These are phyloP conservation scores for Tyto alba DNA, from an alignment of 2,113 vertebrate species.

Conservation along the genomic window DNA sequence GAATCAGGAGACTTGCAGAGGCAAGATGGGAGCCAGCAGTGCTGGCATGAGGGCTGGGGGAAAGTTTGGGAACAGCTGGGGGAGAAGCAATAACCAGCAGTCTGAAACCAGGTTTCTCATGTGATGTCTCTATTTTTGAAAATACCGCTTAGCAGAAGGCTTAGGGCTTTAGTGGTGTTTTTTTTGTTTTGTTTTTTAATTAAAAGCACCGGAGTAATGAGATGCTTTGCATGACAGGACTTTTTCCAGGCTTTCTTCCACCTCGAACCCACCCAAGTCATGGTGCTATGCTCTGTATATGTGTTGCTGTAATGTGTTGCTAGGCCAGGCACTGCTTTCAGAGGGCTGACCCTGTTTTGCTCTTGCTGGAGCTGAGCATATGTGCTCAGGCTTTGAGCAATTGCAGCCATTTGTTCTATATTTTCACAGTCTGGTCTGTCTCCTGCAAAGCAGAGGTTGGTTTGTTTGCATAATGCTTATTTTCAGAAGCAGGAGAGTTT, in stretches of 20 bases:
- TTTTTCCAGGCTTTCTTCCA: background rate
- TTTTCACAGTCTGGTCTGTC: conserved; percentile 18
- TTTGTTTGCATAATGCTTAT: conserved; percentile 48
- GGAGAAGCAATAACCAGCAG: background rate
- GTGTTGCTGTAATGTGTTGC: rapidly evolving
- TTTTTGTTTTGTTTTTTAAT: background rate
- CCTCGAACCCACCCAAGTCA: background rate
- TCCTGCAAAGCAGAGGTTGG: background rate
- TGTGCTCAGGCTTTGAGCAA: background rate
- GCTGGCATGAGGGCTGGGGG: background rate
- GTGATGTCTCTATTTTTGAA: background rate
- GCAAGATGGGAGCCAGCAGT: background rate
- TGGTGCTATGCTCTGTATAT: background rate
- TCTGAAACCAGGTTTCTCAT: background rate
- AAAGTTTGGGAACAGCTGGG: background rate
- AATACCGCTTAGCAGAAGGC: background rate
- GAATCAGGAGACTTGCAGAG: rapidly evolving
- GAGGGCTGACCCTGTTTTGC: background rate
- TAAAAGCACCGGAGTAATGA: background rate
- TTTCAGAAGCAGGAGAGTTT: conserved; percentile 30
- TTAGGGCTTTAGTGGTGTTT: background rate
- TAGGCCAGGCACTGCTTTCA: background rate
- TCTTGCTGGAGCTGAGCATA: background rate
- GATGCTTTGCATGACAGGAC: background rate
- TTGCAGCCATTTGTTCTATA: background rate